phyloP scores from a whole-genome alignment of 2,113 vertebrate genomes.

The Psophia crepitans region DNA sequence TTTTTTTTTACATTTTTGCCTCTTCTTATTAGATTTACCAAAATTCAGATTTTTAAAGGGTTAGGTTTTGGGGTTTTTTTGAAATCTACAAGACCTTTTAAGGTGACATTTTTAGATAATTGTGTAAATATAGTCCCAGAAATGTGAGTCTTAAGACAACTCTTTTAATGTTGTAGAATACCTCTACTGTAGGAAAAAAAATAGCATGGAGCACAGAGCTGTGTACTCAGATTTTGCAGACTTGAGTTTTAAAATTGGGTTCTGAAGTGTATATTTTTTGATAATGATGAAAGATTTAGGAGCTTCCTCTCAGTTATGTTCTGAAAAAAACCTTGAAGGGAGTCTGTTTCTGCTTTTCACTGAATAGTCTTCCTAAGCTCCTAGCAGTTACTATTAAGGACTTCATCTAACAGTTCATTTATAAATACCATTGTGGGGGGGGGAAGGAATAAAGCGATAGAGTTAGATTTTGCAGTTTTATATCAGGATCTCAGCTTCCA shows the following conservation, averaged over 20 bases:
- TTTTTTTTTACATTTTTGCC: not conserved
- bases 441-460: not conserved
- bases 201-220: not conserved
- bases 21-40: not conserved
- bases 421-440: not conserved
- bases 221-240: not conserved
- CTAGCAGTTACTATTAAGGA: not conserved
- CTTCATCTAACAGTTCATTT: not conserved
- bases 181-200: not conserved
- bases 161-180: not conserved
- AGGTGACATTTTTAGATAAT: not conserved
- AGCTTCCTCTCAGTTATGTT: not conserved
- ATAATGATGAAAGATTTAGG: not conserved
- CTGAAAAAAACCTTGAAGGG: not conserved
- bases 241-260: not conserved
- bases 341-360: not conserved
- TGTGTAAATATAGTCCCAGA: not conserved
- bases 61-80: not conserved
- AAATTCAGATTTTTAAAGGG: not conserved
- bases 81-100: not conserved
- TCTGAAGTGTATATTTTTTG: not conserved
- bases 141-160: not conserved
- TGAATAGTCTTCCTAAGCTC: not conserved
- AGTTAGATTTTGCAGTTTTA: not conserved
- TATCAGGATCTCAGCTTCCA: not conserved